Conservation (phyloP, 2,888 invertebrate species). For the Chironomus riparius region DNA sequence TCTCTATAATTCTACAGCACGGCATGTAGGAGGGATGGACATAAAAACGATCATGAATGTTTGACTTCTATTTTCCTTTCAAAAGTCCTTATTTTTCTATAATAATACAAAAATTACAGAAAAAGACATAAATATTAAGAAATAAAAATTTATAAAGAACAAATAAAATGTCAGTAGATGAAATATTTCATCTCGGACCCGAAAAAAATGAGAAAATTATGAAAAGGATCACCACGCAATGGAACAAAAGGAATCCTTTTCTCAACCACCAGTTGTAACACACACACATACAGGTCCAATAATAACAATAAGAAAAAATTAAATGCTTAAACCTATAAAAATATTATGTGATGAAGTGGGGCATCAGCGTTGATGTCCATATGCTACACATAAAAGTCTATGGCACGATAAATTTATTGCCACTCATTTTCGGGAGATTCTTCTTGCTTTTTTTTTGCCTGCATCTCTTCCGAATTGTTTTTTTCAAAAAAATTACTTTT, state of each 20-base stretch:
- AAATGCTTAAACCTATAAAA: background rate
- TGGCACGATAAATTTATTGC: slow-evolving; percentile 16
- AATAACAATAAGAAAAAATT: background rate
- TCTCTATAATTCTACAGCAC: too few relatives aligned
- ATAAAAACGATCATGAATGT: too few relatives aligned
- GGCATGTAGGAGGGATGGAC: too few relatives aligned
- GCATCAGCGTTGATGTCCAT: background rate
- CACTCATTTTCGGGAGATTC: slow-evolving; percentile 4
- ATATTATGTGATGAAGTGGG: slow-evolving; percentile 24
- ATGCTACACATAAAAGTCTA: slow-evolving; percentile 10
- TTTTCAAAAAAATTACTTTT: background rate
- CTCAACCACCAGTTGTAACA: background rate
- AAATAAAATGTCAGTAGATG: background rate
- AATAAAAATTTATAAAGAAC: background rate
- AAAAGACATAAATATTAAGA: background rate
- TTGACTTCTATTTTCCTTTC: too few relatives aligned
- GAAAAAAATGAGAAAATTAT: too few relatives aligned
- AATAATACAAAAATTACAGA: background rate
- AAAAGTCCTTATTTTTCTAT: background rate
- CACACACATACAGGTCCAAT: background rate
- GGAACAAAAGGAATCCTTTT: too few relatives aligned
- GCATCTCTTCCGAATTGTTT: slow-evolving; percentile 15
- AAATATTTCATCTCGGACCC: too few relatives aligned
- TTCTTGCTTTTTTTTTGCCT: slow-evolving; percentile 7
- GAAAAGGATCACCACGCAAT: too few relatives aligned